These are phyloP conservation scores for Cerceris ruficornis DNA, from an alignment of 2,888 invertebrate species.

Conservation along the genomic window DNA sequence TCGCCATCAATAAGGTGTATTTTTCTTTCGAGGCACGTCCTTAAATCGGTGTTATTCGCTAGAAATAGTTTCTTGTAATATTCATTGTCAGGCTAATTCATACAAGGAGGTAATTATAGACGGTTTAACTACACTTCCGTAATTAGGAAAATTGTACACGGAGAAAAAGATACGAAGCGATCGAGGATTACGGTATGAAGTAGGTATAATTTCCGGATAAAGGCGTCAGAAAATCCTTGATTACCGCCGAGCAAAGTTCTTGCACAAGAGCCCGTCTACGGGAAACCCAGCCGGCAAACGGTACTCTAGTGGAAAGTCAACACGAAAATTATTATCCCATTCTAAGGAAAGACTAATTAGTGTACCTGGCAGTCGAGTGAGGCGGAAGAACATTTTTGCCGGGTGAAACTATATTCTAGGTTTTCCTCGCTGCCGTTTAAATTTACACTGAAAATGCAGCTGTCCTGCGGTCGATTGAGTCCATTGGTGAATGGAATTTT, in stretches of 20 bases:
- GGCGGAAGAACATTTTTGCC: conserved; percentile 47
- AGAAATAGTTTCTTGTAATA: background rate
- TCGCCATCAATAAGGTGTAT: background rate
- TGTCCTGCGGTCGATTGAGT: background rate
- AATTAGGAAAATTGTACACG: background rate
- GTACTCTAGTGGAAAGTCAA: conserved; percentile 30
- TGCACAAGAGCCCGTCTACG: conserved; percentile 23
- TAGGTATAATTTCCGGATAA: conserved; percentile 35
- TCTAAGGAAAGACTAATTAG: conserved; percentile 51
- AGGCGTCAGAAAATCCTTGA: conserved; percentile 52
- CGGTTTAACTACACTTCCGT: background rate
- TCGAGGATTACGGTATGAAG: conserved; percentile 17
- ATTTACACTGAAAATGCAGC: background rate
- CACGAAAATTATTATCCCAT: conserved; percentile 48
- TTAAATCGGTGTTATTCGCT: no score
- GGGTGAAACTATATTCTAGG: conserved; percentile 27
- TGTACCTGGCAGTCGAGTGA: conserved; percentile 30
- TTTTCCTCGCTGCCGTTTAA: conserved; percentile 13
- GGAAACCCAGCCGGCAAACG: conserved; percentile 28
- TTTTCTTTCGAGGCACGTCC: background rate
- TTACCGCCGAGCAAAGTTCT: conserved; percentile 21
- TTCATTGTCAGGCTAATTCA: no score
- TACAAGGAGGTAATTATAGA: no score
- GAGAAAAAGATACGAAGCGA: conserved; percentile 6
- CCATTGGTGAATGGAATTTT: background rate